Percentiles rank a stretch among this genome's conserved stretches.
phyloP scores from a whole-genome alignment of 1,140 invertebrate genomes.

The Neodiprion lecontei region DNA sequence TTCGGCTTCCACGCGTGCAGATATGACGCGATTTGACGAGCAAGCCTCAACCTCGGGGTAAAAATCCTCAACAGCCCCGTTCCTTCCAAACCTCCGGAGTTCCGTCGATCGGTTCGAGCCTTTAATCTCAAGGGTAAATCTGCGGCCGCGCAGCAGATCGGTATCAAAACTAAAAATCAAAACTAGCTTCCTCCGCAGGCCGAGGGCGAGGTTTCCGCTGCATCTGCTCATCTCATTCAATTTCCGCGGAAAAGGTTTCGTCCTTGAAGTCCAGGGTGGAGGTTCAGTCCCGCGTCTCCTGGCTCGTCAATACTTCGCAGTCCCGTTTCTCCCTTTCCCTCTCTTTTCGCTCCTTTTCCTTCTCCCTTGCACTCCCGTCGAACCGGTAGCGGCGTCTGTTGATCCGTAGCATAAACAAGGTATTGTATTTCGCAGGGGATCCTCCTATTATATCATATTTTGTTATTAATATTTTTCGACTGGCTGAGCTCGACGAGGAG shows the following conservation, averaged over 20 bases:
- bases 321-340: slow-evolving; percentile 11
- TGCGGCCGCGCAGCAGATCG: not conserved
- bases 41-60: not conserved
- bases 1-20: not conserved
- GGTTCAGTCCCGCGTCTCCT: not conserved
- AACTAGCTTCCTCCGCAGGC: not conserved
- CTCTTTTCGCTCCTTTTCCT: slow-evolving; percentile 13
- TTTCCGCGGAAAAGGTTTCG: not conserved
- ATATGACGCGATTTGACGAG: not conserved
- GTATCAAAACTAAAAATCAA: slow-evolving; percentile 2
- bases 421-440: slow-evolving; percentile 59
- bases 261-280: not conserved
- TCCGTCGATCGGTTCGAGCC: not conserved
- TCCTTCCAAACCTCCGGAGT: not conserved
- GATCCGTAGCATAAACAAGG: slow-evolving; percentile 61
- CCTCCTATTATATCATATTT: slow-evolving; percentile 62
- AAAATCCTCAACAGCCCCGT: not conserved
- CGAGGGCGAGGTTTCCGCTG: not conserved
- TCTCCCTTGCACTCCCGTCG: slow-evolving; percentile 7
- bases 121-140: not conserved
- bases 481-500: slow-evolving; percentile 52
- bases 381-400: slow-evolving; percentile 27
- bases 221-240: not conserved
- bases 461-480: slow-evolving; percentile 64
- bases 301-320: not conserved